Evolutionary conservation across 2,888 invertebrate species (phyloP).

Genomic region (Cephus spinipes): DNA sequence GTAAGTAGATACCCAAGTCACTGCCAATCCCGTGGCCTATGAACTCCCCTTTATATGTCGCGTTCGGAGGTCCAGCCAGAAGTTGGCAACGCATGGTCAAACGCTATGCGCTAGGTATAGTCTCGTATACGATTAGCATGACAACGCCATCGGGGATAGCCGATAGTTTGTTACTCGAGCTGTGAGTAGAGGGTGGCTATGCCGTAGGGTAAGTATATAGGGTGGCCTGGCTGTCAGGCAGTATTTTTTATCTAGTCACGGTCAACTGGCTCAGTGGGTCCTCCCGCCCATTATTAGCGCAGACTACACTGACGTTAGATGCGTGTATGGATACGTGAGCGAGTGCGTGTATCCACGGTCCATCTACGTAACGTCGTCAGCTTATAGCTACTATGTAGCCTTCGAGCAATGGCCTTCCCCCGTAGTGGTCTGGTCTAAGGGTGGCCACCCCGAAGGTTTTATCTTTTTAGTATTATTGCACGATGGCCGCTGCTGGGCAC

Average conservation of each 20-base stretch:
- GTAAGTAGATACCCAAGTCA: neutral
- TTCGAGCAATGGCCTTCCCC: slow-evolving; percentile 47
- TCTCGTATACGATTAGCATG: slow-evolving; percentile 59
- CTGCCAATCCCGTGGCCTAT: neutral
- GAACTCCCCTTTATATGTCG: neutral
- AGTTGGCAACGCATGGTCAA: neutral
- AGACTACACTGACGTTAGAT: slow-evolving; percentile 44
- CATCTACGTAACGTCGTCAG: slow-evolving; percentile 50
- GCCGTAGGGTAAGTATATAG: slow-evolving; percentile 31
- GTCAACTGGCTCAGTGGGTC: slow-evolving; percentile 63
- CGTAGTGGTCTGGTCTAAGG: slow-evolving; percentile 47
- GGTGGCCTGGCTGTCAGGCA: slow-evolving; percentile 54
- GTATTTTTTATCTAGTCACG: slow-evolving; percentile 68
- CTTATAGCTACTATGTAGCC: slow-evolving; percentile 50
- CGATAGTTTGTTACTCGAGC: slow-evolving; percentile 40
- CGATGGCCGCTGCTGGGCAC: slow-evolving; percentile 57
- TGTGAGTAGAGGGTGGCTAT: slow-evolving; percentile 12
- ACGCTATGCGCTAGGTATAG: neutral
- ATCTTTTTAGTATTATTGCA: slow-evolving; percentile 66
- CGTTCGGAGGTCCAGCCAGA: neutral
- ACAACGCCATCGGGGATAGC: slow-evolving; percentile 44
- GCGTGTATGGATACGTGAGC: neutral
- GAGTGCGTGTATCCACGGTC: slow-evolving; percentile 31
- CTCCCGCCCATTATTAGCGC: slow-evolving; percentile 66
- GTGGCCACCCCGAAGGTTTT: slow-evolving; percentile 55